Base-by-base conservation (phyloP, 1,140 invertebrate genomes). In the Ctenoplectra terminalis region DNA sequence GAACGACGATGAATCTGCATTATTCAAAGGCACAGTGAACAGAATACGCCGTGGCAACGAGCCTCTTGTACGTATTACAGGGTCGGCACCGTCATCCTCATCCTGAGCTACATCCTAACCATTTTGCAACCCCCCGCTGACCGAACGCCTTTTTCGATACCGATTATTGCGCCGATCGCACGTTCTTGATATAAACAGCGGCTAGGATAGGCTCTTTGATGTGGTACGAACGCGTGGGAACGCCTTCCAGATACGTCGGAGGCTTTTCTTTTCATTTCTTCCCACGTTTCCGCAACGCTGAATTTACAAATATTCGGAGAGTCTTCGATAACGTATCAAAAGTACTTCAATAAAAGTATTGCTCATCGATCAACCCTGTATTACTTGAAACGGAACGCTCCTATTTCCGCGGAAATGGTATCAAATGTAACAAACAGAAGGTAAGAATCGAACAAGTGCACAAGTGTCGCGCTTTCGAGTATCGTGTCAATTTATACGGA, bases 1-100 rank as follows among this genome's bases (percentile, higher is more conserved):
- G 34, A 84, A 66, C 80, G 61, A 72, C 56, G 83, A 87, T 87
- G 86, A 87, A 87, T 87, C 85, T 87, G 86, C 86, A 84, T 79
- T 87, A 87, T 87, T 87, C 70, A 58, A 74, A 82, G 85, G 56
- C 67, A 71, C 75, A 52, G 48, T 56, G 84, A 77, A 81, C 58
- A 75, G 48, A 69, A 60, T 56, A 58, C 71, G 15, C 26, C 52
- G 46, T 54, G 64, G 60, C 71, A 86, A 80, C 60, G 50, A 63
- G 50, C 17, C 43, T 52, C 40, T 54, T 43, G 70, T 69, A 81
- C 46, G 37, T 84, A 87, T 58, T 58, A 52, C 29, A 56, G 34
- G 67, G 29, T 76, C 69, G 70, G 61, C 73, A 50, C 56, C 78
- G 64, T 83, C 78, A 86, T 87, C 77, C 61, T 84, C 60, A 31